Percentiles rank a stretch among this genome's conserved stretches.
Evolutionary conservation across 2,113 vertebrate genomes (phyloP).

Genomic region (Tupaia tana): DNA sequence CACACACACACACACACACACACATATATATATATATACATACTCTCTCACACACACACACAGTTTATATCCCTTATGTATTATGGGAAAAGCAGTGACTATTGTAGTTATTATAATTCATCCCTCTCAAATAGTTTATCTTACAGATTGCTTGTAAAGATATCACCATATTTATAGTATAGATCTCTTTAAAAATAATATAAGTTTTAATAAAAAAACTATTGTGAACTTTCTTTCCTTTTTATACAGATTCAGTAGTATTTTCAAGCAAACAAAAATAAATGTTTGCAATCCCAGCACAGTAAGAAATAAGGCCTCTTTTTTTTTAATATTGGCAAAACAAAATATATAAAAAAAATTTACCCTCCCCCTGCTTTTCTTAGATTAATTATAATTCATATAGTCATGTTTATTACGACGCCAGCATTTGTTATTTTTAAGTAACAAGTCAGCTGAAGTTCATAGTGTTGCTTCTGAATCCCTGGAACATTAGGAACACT

Average conservation of each 20-base stretch:
- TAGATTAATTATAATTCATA: conserved; percentile 81
- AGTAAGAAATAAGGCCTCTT: conserved; percentile 97
- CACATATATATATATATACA: not conserved
- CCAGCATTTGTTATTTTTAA: conserved; percentile 80
- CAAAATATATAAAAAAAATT: conserved; percentile 80
- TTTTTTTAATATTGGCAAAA: conserved; percentile 92
- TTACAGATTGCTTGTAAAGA: conserved; percentile 89
- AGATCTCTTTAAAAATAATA: conserved; percentile 90
- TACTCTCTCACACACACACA: not conserved
- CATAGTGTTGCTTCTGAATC: conserved; percentile 73
- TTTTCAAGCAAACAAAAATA: conserved; percentile 89
- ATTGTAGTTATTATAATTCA: conserved; percentile 79
- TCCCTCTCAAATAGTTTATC: conserved; percentile 84
- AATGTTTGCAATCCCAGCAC: conserved; percentile 91
- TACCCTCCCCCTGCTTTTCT: conserved; percentile 71
- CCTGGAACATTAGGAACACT: conserved; percentile 63
- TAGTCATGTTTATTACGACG: conserved; percentile 77
- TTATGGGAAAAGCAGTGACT: conserved; percentile 82
- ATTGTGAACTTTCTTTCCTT: conserved; percentile 88
- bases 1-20: not conserved
- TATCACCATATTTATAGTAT: conserved; percentile 89
- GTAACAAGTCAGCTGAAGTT: conserved; percentile 79
- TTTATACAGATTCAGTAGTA: conserved; percentile 99
- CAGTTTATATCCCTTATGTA: conserved; percentile 83
- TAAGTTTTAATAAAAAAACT: conserved; percentile 88